Evolutionary conservation across 2,888 invertebrate species (phyloP), one percentile per base, ranked within the genome.

Genomic region (Drosophila parthenogenetica): DNA sequence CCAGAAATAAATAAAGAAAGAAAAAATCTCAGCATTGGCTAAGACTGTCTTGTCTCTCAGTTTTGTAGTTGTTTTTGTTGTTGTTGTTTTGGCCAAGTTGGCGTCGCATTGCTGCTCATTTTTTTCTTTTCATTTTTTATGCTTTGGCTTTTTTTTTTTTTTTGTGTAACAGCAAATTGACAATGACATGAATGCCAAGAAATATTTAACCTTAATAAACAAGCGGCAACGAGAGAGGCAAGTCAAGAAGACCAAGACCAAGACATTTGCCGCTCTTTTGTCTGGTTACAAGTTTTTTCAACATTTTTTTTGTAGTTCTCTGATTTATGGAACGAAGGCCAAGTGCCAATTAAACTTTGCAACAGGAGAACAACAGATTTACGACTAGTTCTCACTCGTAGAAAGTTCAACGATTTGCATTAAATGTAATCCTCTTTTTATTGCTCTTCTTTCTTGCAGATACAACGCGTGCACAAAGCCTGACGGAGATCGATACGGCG

Each of bases 141-240:
- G 25, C 22, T 39, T 37, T 45, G n/a, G 10, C 17, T 14, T 37
- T 55, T 49, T 49, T 37, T 55, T 49, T 49, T 74, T 72, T 80
- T 69, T 82, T 78, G 76, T 87, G 81, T 82, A 81, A 85, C 77
- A 87, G 85, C 77, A 82, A 87, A 85, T 87, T 87, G 89, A 87
- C 86, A 89, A 87, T 87, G 89, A 89, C 88, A 86, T 87, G 88
- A 85, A 83, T 83, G 83, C 69, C 72, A 71, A 86, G 87, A 89
- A 86, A 89, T 87, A 84, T 89, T 86, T 86, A 89, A 86, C 85
- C 85, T 86, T 86, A 86, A 86, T 86, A 89, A 89, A 84, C 73
- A 13, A 35, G 35, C 11, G 35, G 13, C 35, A 35, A 13, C 35
- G 35, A 35, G 84, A 67, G 29, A 25, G 51, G 58, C 63, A 58